phyloP scores from a whole-genome alignment of 1,140 invertebrate species.

The Solen grandis region DNA sequence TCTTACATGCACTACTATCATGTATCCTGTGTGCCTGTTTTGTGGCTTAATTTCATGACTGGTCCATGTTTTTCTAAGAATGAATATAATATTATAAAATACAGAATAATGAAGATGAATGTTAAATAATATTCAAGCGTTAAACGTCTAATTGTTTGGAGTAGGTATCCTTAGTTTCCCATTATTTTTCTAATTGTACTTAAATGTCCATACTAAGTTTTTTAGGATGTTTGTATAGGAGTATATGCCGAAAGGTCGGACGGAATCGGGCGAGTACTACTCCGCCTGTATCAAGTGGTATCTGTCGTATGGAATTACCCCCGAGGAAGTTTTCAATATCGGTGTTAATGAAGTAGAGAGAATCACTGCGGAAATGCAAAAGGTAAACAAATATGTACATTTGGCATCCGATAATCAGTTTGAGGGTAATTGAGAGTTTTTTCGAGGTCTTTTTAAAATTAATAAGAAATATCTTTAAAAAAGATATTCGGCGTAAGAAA shows the following conservation, averaged over 20 bases:
- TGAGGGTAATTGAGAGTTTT: too few relatives aligned
- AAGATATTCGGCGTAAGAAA: too few relatives aligned
- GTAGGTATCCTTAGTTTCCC: neutral
- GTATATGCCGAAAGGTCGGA: constrained; percentile 73
- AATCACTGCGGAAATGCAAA: constrained; percentile 78
- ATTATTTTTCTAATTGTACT: neutral
- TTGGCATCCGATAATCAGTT: too few relatives aligned
- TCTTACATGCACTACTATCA: neutral
- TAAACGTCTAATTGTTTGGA: neutral
- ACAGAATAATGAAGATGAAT: neutral
- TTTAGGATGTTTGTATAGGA: constrained; percentile 57
- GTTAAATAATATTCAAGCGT: neutral
- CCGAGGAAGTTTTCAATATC: constrained; percentile 79
- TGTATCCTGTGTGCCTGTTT: neutral
- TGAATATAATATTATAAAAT: neutral
- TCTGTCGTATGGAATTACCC: constrained; percentile 75
- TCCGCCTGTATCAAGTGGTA: constrained; percentile 81
- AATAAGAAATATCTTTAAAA: too few relatives aligned
- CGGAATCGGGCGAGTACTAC: constrained; percentile 78
- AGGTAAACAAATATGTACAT: constrained; percentile 59
- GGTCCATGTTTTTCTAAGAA: neutral
- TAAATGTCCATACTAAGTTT: neutral
- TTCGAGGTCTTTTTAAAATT: too few relatives aligned
- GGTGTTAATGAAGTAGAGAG: constrained; percentile 79
- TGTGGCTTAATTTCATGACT: neutral